phyloP scores from a whole-genome alignment of 2,797 vertebrate genomes.

The Esox masquinongy region DNA sequence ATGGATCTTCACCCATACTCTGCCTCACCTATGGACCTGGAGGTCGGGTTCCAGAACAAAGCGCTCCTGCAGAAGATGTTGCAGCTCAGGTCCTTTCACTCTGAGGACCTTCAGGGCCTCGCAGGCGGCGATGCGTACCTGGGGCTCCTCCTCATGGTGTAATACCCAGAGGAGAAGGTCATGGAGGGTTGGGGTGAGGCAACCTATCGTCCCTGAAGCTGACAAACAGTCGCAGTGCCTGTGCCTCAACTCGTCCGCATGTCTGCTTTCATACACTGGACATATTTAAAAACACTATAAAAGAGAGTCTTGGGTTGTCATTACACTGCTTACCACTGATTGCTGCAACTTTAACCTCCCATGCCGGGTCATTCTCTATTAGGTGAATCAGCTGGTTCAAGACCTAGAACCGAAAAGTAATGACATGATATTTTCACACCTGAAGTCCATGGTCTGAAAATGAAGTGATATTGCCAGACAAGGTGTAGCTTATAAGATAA shows the following conservation, averaged over 20 bases:
- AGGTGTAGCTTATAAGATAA: neutral
- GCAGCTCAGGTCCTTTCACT: slow-evolving; percentile 60
- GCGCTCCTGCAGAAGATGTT: slow-evolving; percentile 64
- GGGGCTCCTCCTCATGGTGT: slow-evolving; percentile 68
- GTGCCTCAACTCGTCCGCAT: neutral
- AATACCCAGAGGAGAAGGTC: slow-evolving; percentile 71
- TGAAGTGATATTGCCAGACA: neutral
- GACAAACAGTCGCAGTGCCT: neutral
- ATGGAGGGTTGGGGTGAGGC: slow-evolving; percentile 59
- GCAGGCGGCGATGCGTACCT: slow-evolving; percentile 71
- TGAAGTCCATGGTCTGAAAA: neutral
- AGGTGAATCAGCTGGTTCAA: slow-evolving; percentile 67
- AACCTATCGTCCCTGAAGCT: slow-evolving; percentile 75
- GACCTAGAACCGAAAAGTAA: slow-evolving; percentile 56
- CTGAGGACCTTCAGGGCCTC: slow-evolving; percentile 62
- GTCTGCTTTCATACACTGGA: neutral
- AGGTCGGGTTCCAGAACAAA: slow-evolving; percentile 68
- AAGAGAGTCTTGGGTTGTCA: neutral
- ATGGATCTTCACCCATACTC: neutral
- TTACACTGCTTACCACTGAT: slow-evolving; percentile 67
- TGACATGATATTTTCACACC: neutral
- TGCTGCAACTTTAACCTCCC: slow-evolving; percentile 75
- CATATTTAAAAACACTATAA: neutral
- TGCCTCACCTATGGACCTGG: slow-evolving; percentile 67
- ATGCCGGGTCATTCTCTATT: slow-evolving; percentile 70